Evolutionary conservation across 2,113 vertebrate species (phyloP), one percentile per base, ranked within the genome.

Genomic region (Vicugna pacos): DNA sequence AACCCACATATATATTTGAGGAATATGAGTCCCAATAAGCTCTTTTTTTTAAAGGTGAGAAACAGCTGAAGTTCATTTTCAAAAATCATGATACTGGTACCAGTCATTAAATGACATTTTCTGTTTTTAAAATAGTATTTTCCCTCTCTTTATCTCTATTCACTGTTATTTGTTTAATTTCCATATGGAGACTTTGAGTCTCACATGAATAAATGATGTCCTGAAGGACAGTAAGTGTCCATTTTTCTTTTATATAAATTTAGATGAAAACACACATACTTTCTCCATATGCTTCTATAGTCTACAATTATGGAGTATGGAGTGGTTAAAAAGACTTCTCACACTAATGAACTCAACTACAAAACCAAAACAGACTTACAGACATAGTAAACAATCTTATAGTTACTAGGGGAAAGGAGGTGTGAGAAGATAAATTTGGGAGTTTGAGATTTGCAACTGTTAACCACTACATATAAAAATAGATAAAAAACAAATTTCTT

Each of bases 1-100:
- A n/a, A 46, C 48, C 24, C 22, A 83, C 30, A 67, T 2, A 48
- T 94, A n/a, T 70, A 94, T 60, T 89, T 83, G 80, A 77, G 42
- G 69, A 88, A 82, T 70, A 93, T 38, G 93, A 96, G 95, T 86
- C 64, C 73, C 60, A 96, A n/a, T 30, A 76, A 54, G 35, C 24
- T 93, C 32, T 83, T 95, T 76, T 62, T 73, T n/a, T 64, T 17
- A 69, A 52, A 96, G 60, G n/a, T 88, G 42, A 94, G 60, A 60
- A 62, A 92, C 22, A 72, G 54, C 38, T 91, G 8, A 11, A 32
- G 52, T 94, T 89, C 60, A 75, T 82, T 75, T 92, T 89, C 94
- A 88, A 94, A 79, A 80, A 42, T 42, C 38, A 42, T 42, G 38
- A 42, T 42, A 42, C 38, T 42, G 38, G 38, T 42, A 4, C 1